A percentile compares a stretch with the other conserved stretches of the same genome.
Conservation (phyloP, 1,140 invertebrate genomes). For the Drosophila quadrilineata region DNA sequence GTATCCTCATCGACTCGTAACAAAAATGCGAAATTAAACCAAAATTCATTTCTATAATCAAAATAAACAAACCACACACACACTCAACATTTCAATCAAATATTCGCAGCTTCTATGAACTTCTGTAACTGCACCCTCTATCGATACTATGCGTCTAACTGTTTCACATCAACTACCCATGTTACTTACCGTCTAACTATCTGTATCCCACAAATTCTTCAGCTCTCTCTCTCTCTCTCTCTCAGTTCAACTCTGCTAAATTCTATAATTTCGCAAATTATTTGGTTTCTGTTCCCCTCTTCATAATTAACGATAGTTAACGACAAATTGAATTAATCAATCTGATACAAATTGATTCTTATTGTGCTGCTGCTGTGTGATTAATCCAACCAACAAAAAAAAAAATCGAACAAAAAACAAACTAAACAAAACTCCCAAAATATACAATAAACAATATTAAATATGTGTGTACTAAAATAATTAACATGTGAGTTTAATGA, state of each 20-base stretch:
- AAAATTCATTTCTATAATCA: conserved; percentile 14
- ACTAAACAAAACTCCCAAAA: conserved; percentile 14
- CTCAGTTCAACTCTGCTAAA: conserved; percentile 45
- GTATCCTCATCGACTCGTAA: conserved; percentile 41
- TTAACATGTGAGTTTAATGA: conserved; percentile 71
- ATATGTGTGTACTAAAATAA: conserved; percentile 62
- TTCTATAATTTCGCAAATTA: conserved; percentile 42
- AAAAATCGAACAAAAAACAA: conserved; percentile 30
- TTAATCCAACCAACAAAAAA: conserved; percentile 10
- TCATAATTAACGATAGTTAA: conserved; percentile 36
- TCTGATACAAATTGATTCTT: conserved; percentile 70
- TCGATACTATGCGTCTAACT: conserved; percentile 31
- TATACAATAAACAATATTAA: conserved; percentile 49
- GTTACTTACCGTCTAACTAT: conserved; percentile 32
- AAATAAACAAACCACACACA: conserved; percentile 4
- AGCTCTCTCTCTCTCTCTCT: conserved; percentile 4
- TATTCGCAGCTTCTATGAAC: conserved; percentile 63
- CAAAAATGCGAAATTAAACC: background rate
- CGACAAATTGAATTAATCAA: conserved; percentile 68
- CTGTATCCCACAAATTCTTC: conserved; percentile 22
- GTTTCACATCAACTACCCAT: conserved; percentile 10
- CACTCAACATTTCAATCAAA: conserved; percentile 49
- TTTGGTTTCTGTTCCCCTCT: conserved; percentile 31
- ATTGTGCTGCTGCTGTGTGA: conserved; percentile 66
- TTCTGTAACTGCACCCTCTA: conserved; percentile 50